phyloP scores from a whole-genome alignment of 2,113 vertebrate species.

The Hemichromis elongatus region DNA sequence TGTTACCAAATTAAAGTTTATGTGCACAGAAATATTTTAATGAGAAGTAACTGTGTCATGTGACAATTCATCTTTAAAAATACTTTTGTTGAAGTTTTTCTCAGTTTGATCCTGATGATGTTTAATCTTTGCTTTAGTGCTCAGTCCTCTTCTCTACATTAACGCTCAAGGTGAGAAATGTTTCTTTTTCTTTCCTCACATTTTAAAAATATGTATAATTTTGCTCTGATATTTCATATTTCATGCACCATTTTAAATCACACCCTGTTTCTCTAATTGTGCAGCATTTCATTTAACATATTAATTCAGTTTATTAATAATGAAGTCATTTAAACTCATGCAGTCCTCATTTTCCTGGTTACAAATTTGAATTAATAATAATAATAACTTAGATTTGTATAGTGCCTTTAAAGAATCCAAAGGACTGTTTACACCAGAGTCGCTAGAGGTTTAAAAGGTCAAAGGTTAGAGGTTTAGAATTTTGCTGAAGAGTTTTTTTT shows the following conservation, averaged over 20 bases:
- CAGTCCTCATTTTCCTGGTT: no score
- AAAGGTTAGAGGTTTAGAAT: no score
- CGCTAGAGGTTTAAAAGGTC: no score
- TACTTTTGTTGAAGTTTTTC: neutral
- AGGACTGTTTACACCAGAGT: no score
- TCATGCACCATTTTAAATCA: neutral
- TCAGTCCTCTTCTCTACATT: rapidly evolving
- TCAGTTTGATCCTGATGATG: neutral
- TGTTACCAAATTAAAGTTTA: rapidly evolving
- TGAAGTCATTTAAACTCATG: rapidly evolving
- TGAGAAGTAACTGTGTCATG: neutral
- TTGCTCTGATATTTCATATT: rapidly evolving
- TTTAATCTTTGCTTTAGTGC: neutral
- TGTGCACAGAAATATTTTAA: rapidly evolving
- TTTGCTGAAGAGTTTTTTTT: no score
- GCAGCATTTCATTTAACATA: rapidly evolving
- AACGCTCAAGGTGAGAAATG: neutral
- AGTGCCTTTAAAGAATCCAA: no score
- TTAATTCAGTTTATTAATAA: neutral
- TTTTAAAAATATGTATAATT: rapidly evolving
- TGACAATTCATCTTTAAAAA: neutral
- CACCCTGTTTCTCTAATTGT: neutral
- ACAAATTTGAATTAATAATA: no score
- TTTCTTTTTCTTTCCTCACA: neutral
- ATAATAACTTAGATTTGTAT: no score